Evolutionary conservation across 2,888 invertebrate genomes (phyloP), one percentile per base, ranked within the genome.

Genomic region (Tenthredo amoena): DNA sequence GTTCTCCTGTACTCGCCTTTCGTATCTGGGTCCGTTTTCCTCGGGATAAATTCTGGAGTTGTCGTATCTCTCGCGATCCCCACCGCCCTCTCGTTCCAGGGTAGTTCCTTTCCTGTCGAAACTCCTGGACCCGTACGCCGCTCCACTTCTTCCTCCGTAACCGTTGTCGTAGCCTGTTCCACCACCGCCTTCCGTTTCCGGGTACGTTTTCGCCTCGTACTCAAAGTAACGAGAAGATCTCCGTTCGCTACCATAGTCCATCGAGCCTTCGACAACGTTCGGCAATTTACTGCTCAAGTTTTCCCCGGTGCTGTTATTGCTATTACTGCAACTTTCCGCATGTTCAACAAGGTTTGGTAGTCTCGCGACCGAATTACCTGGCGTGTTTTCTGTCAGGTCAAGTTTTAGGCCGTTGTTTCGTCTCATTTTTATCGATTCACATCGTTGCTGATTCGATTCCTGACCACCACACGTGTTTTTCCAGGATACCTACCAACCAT

Each of bases 211-310:
- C 31, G 68, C 71, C 83, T 93, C 93, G 88, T 92, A 92, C 86
- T 92, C 92, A 90, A 93, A 90, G 90, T 93, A 93, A 89, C 92
- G 92, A 90, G 93, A 93, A 87, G 93, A 93, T 90, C 93, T 92
- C 72, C 93, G 92, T 89, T 93, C 93, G 88, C 88, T 92, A 91
- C 93, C 93, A 93, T 93, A 93, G 93, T 93, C 93, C 93, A 93
- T 93, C 91, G 93, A 93, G 91, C 93, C 93, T 89, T 93, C 93
- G 86, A 93, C 93, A 58, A 93, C 91, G 93, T 93, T 93, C 68
- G 93, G 93, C 89, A 93, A 89, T 90, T 93, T 93, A 88, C 93
- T 91, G 89, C 92, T 93, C 90, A 93, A 93, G 91, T 92, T 92
- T 88, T 93, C 93, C 84, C 93, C 92, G 85, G 88, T 90, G 50